phyloP scores from a whole-genome alignment of 2,888 invertebrate species.

The Aphodius sticticus region DNA sequence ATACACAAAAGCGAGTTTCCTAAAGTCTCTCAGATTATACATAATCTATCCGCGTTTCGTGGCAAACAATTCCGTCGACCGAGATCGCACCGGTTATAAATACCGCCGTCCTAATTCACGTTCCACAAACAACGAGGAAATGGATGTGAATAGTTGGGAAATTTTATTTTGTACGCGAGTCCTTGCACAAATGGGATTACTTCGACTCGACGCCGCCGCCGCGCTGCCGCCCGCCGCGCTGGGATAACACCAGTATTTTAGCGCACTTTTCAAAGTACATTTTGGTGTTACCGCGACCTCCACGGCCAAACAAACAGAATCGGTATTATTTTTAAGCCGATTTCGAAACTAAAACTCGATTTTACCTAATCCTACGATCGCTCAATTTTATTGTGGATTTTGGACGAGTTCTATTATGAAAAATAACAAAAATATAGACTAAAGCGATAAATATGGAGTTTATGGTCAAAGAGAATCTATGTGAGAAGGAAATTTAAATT shows the following conservation, averaged over 20 bases:
- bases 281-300: neutral
- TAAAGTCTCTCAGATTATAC: conserved; percentile 24
- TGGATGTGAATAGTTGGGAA: conserved; percentile 28
- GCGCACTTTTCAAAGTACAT: neutral
- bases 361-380: neutral
- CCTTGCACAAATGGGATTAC: neutral
- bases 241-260: neutral
- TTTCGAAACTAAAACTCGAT: neutral
- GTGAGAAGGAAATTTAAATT: too few species aligned
- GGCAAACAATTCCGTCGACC: conserved; percentile 17
- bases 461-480: too few species aligned
- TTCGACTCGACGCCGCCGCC: neutral
- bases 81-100: conserved; percentile 29
- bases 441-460: too few species aligned
- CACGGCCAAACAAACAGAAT: neutral
- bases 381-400: neutral
- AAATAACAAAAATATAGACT: neutral
- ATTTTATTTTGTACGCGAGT: neutral
- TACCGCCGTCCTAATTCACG: conserved; percentile 32
- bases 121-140: conserved; percentile 35
- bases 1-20: neutral
- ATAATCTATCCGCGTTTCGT: conserved; percentile 29
- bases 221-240: too few species aligned
- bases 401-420: neutral
- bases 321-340: neutral